phyloP scores from a whole-genome alignment of 1,140 invertebrate species.

The Drosophila cardini region DNA sequence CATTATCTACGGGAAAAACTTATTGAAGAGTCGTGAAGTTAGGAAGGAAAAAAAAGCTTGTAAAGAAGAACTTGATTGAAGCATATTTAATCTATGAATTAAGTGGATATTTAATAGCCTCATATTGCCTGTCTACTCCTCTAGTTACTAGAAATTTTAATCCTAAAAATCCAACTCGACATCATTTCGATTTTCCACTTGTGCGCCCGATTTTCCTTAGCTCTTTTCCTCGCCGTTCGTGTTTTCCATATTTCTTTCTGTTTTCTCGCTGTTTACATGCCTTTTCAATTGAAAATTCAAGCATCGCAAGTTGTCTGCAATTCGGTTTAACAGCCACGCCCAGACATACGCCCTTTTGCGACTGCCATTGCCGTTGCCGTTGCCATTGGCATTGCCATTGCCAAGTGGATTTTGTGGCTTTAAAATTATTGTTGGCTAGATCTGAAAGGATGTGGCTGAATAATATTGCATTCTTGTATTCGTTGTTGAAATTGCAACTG shows the following conservation, averaged over 20 bases:
- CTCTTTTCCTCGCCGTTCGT: conserved; percentile 1
- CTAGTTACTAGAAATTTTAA: background rate
- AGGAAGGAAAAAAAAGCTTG: background rate
- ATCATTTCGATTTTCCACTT: conserved; percentile 70
- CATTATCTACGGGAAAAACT: background rate
- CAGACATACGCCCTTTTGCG: conserved; percentile 15
- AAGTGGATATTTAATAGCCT: too few species aligned
- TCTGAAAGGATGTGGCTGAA: conserved; percentile 61
- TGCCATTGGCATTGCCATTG: background rate
- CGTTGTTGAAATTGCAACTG: background rate
- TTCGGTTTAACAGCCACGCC: conserved; percentile 65
- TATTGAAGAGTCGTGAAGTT: background rate
- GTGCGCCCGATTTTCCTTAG: conserved; percentile 51
- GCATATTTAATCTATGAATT: too few species aligned
- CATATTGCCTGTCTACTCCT: too few species aligned
- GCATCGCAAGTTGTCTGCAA: conserved; percentile 64
- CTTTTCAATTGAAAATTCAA: conserved; percentile 61
- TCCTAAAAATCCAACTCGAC: background rate
- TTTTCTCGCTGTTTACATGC: conserved; percentile 50
- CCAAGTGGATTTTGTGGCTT: conserved; percentile 63
- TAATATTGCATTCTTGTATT: conserved; percentile 43
- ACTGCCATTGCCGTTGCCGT: background rate
- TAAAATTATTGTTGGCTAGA: conserved; percentile 77
- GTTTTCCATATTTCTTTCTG: conserved; percentile 15
- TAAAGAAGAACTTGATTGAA: too few species aligned